phyloP scores from a whole-genome alignment of 2,888 invertebrate genomes.

The Trissolcus brochymenae region DNA sequence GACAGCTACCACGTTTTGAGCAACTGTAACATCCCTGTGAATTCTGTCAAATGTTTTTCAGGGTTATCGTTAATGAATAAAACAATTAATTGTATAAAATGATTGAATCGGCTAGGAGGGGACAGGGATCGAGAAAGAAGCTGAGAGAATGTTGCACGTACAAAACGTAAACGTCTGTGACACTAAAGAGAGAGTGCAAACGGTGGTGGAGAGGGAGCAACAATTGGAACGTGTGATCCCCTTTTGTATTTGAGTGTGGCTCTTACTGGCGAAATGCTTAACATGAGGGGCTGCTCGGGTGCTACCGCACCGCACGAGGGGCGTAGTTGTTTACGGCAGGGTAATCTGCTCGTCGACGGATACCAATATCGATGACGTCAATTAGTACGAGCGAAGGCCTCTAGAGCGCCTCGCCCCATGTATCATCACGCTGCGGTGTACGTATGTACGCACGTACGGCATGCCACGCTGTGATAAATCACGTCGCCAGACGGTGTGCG shows the following conservation, averaged over 20 bases:
- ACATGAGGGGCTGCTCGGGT: conserved; percentile 40
- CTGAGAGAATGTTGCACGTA: not conserved
- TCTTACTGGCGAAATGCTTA: conserved; percentile 51
- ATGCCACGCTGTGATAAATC: conserved; percentile 73
- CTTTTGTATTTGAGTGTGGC: conserved; percentile 52
- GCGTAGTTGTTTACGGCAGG: conserved; percentile 74
- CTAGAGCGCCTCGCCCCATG: conserved; percentile 65
- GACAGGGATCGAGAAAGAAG: too few relatives aligned
- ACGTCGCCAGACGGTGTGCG: conserved; percentile 73
- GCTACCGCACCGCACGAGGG: conserved; percentile 56
- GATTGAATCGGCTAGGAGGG: too few relatives aligned
- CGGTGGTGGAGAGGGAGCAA: conserved; percentile 6
- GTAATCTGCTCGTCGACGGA: conserved; percentile 76
- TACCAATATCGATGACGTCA: conserved; percentile 77
- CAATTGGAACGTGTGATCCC: conserved; percentile 11
- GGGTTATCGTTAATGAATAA: too few relatives aligned
- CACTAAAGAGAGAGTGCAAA: conserved; percentile 25
- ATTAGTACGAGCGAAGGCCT: conserved; percentile 73
- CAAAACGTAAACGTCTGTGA: conserved; percentile 26
- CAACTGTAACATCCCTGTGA: too few relatives aligned
- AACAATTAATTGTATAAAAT: too few relatives aligned
- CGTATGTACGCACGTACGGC: conserved; percentile 65
- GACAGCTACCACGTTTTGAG: too few relatives aligned
- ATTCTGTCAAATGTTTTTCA: too few relatives aligned
- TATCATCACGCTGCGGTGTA: conserved; percentile 71